These are phyloP conservation scores for Spheniscus mendiculus DNA, from an alignment of 2,113 vertebrate species.

Conservation along the genomic window DNA sequence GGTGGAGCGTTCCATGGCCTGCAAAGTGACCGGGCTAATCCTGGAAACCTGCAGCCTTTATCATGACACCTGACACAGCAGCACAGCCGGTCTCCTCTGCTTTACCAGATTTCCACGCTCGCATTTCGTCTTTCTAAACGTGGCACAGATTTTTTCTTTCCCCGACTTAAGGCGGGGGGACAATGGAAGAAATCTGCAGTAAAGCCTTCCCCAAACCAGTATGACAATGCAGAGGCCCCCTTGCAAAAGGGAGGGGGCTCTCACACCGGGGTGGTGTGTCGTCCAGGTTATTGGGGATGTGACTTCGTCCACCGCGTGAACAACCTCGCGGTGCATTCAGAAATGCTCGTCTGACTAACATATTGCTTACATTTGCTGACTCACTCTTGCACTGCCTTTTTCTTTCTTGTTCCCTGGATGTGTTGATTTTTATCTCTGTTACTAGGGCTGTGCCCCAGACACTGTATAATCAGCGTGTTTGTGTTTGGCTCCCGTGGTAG, in stretches of 20 bases:
- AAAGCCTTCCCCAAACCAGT: background rate
- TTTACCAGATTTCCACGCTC: background rate
- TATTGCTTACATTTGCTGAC: constrained; percentile 34
- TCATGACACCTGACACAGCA: background rate
- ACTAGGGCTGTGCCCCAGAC: constrained; percentile 29
- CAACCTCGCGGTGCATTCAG: background rate
- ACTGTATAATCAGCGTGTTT: background rate
- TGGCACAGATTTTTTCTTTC: background rate
- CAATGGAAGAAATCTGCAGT: background rate
- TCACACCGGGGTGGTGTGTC: background rate
- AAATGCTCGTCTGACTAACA: background rate
- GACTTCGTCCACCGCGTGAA: background rate
- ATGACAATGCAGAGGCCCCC: background rate
- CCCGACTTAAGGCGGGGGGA: background rate
- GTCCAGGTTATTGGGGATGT: background rate
- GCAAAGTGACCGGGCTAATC: background rate
- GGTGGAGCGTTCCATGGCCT: background rate
- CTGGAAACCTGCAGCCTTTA: background rate
- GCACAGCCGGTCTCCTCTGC: background rate
- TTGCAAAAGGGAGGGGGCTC: background rate
- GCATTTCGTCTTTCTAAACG: background rate
- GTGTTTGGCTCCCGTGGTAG: background rate
- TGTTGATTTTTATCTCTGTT: constrained; percentile 56
- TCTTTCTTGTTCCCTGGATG: constrained; percentile 3
- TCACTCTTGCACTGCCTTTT: constrained; percentile 49